phyloP scores from a whole-genome alignment of 2,888 invertebrate species.

The Acholoe squamosa region DNA sequence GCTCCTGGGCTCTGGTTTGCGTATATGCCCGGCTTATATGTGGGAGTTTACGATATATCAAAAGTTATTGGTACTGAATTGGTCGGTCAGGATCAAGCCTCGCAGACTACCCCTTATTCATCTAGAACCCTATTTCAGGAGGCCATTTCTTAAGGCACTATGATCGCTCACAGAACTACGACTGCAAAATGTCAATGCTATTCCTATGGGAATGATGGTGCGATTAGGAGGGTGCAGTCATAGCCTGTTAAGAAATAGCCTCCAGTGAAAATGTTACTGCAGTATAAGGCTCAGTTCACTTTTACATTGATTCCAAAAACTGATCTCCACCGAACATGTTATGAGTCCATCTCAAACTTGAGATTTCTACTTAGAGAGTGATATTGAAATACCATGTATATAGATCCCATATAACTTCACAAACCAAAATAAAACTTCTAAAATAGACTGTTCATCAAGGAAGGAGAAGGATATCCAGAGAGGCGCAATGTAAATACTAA shows the following conservation, averaged over 20 bases:
- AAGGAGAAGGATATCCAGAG: not conserved
- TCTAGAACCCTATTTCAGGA: too few relatives aligned
- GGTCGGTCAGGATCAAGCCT: too few relatives aligned
- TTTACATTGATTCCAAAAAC: not conserved
- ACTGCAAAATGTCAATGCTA: too few relatives aligned
- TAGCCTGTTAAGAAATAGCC: not conserved
- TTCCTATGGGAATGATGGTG: too few relatives aligned
- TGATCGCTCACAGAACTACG: too few relatives aligned
- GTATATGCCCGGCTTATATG: not conserved
- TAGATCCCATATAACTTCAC: not conserved
- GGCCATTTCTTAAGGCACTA: not conserved
- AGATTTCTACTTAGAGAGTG: slow-evolving; percentile 8
- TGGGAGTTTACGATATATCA: not conserved
- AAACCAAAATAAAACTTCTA: not conserved
- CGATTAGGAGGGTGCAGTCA: too few relatives aligned
- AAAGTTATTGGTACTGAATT: too few relatives aligned
- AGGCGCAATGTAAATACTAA: not conserved
- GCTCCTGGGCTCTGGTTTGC: too few relatives aligned
- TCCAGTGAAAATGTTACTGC: not conserved
- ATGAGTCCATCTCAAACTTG: slow-evolving; percentile 20
- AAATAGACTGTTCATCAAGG: not conserved
- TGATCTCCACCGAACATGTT: not conserved
- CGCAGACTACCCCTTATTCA: too few relatives aligned
- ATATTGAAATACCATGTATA: not conserved
- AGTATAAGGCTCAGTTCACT: not conserved